Percentiles rank a stretch among this genome's conserved stretches.
phyloP scores from a whole-genome alignment of 2,888 invertebrate genomes.

The Eustalomyia histrio region DNA sequence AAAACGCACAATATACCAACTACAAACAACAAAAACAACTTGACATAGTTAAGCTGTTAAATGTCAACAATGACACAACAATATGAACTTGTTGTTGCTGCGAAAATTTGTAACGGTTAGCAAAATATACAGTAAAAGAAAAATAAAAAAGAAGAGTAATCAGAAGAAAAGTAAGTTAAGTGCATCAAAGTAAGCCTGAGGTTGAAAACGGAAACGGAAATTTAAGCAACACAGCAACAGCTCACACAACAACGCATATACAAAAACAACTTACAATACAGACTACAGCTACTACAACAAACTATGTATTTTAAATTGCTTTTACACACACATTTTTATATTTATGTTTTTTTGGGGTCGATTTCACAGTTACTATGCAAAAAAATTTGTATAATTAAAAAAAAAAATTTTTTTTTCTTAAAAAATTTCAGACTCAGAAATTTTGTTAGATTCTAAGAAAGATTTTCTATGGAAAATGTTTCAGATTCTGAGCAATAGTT shows the following conservation, averaged over 20 bases:
- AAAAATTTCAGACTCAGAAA: no score
- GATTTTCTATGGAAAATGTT: no score
- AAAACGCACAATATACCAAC: conserved; percentile 9
- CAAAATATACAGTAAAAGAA: conserved; percentile 1
- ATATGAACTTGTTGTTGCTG: conserved; percentile 39
- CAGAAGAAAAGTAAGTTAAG: conserved; percentile 34
- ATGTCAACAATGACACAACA: conserved; percentile 46
- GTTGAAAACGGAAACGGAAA: conserved; percentile 58
- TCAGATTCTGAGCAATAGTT: no score
- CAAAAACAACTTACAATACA: conserved; percentile 6
- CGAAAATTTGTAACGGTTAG: conserved; percentile 21
- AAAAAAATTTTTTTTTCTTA: no score
- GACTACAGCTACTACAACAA: conserved; percentile 4
- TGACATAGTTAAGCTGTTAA: conserved; percentile 56
- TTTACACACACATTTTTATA: neutral
- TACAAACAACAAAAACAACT: conserved; percentile 19
- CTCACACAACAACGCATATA: conserved; percentile 14
- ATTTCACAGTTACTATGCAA: neutral
- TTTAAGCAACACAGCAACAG: conserved; percentile 35
- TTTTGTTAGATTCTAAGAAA: no score
- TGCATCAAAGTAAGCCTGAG: conserved; percentile 42
- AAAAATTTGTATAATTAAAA: no score
- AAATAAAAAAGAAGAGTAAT: neutral
- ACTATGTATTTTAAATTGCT: conserved; percentile 27
- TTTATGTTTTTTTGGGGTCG: neutral